These are phyloP conservation scores for Borostomias antarcticus DNA, from an alignment of 2,797 vertebrate species.

Conservation along the genomic window DNA sequence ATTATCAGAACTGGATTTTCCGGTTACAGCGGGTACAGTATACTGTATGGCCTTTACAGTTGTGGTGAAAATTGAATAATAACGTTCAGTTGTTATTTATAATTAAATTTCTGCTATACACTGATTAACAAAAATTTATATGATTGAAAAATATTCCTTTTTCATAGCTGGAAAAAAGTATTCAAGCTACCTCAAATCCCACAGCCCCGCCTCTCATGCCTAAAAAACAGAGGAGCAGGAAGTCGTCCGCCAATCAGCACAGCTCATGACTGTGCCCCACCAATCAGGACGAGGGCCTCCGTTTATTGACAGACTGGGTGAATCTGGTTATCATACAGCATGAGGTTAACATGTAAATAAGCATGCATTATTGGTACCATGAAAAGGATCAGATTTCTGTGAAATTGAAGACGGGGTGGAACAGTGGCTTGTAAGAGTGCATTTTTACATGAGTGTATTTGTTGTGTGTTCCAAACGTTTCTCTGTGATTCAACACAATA, in stretches of 20 bases:
- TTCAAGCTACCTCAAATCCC: conserved; percentile 45
- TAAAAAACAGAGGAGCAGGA: conserved; percentile 71
- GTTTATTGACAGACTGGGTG: too few relatives aligned
- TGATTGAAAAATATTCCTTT: too few relatives aligned
- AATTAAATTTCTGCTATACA: neutral
- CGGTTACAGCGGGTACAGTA: conserved; percentile 79
- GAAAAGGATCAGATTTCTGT: neutral
- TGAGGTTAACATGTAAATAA: neutral
- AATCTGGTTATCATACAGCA: too few relatives aligned
- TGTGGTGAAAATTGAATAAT: neutral
- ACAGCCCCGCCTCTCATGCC: conserved; percentile 67
- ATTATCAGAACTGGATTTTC: conserved; percentile 83
- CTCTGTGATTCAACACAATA: neutral
- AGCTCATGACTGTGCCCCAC: neutral
- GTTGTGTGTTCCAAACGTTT: neutral
- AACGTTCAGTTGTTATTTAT: neutral
- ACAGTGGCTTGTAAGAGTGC: neutral
- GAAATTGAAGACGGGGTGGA: neutral
- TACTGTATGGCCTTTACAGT: neutral
- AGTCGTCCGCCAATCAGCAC: conserved; percentile 46
- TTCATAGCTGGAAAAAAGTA: conserved; percentile 69
- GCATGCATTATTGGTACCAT: neutral
- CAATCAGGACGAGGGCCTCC: neutral
- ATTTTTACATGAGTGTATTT: neutral
- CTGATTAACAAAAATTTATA: neutral